Base-by-base conservation (phyloP, 37 sponge, comb jelly and placozoan genomes). In the Halichondria panicea region DNA sequence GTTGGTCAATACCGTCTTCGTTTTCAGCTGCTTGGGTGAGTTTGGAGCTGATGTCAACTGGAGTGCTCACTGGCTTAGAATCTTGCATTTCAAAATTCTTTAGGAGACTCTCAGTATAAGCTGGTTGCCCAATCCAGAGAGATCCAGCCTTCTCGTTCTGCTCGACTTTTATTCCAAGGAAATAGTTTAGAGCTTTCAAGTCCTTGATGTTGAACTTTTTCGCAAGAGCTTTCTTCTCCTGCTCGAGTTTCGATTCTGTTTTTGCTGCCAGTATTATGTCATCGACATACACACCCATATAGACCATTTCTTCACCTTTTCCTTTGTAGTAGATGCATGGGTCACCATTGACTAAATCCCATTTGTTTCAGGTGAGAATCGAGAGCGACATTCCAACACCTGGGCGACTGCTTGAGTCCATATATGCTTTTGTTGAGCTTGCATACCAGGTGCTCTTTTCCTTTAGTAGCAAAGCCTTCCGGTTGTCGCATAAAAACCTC, bases 211-310 rank as follows among this genome's bases (percentile, higher is more conserved):
- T 76, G 39, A 77, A 85, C 24, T 40, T 7, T 4, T 11, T 6
- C 5, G 79, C 72, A 38, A 85, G 72, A 19, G 60, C 40, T 43
- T 70, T 62, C 74, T 85, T 85, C 68, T 78, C 79, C 64, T 71
- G 43, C 6, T 40, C 59, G 38, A 85, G 45, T 33, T 60, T 44
- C 36, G 31, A 30, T 37, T 71, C 19, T 42, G 30, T 77, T 28
- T 52, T 39, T 72, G 58, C 67, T 28, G 72, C 79, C 44, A 85
- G 1, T 0, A 85, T 33, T 19, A 85, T 71, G 74, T 85, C 86
- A 78, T 85, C 77, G n/a, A 74, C 76, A 55, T 83, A 83, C 38
- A 83, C 77, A 62, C 67, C 86, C n/a, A 85, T 67, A n/a, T n/a
- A n/a, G 59, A 59, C 40, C 46, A 62, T 53, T 55, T 40, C 32